Conservation (phyloP, 2,888 invertebrate genomes). For the Acleris laterana region DNA sequence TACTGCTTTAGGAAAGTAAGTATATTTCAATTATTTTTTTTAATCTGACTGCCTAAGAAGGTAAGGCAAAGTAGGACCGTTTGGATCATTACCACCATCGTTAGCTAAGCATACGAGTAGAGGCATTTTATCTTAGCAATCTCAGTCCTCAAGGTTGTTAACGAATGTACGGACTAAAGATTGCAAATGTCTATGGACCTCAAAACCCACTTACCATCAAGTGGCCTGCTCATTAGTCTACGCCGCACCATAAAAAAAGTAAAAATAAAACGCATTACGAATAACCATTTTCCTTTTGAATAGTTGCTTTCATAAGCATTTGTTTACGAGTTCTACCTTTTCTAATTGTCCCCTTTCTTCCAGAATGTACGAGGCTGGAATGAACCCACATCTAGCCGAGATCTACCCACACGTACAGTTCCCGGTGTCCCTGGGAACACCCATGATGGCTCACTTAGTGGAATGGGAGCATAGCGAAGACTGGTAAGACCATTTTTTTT, state of each 20-base stretch:
- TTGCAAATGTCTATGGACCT: no score
- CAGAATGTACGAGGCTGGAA: conserved; percentile 91
- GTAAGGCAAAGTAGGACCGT: no score
- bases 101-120: no score
- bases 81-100: no score
- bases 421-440: conserved; percentile 94
- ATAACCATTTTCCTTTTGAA: not conserved
- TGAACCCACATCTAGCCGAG: conserved; percentile 89
- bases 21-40: conserved; percentile 39
- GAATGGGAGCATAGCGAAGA: conserved; percentile 94
- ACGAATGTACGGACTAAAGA: no score
- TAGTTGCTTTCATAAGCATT: not conserved
- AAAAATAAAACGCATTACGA: no score
- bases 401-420: conserved; percentile 90
- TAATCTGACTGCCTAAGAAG: no score
- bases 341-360: conserved; percentile 54
- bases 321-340: not conserved
- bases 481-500: conserved; percentile 74
- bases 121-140: no score
- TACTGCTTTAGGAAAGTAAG: conserved; percentile 87
- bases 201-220: no score
- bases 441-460: conserved; percentile 92
- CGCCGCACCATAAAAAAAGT: no score
- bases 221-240: no score
- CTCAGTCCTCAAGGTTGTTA: no score